These are phyloP conservation scores for Phthorimaea operculella DNA, from an alignment of 1,140 invertebrate genomes.

Conservation along the genomic window DNA sequence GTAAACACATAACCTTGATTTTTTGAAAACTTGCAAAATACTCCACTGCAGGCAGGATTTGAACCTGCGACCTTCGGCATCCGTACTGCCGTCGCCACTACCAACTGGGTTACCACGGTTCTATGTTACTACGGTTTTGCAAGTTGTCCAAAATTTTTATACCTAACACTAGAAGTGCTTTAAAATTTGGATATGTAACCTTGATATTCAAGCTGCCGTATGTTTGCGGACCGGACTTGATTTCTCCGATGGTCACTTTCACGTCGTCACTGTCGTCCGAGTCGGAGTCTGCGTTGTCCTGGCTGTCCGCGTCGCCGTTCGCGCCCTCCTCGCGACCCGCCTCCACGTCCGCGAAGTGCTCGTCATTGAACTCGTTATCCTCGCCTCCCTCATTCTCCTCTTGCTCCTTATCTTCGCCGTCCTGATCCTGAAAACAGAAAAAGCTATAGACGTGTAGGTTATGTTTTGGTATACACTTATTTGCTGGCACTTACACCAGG, in stretches of 20 bases:
- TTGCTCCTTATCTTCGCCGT: conserved; percentile 47
- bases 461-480: conserved; percentile 10
- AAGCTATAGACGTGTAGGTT: conserved; percentile 24
- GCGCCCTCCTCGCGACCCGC: conserved; percentile 69
- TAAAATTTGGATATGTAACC: too few species aligned
- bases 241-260: conserved; percentile 86
- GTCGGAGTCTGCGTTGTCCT: conserved; percentile 75
- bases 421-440: conserved; percentile 27
- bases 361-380: conserved; percentile 60
- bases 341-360: conserved; percentile 64
- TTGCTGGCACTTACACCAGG: conserved; percentile 19
- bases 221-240: conserved; percentile 76
- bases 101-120: too few species aligned
- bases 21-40: too few species aligned
- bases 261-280: conserved; percentile 87
- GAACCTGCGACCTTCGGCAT: too few species aligned
- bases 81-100: too few species aligned
- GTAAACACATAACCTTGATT: too few species aligned
- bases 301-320: conserved; percentile 68
- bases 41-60: too few species aligned
- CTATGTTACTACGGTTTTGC: too few species aligned
- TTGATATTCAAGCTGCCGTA: conserved; percentile 75
- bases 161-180: too few species aligned
- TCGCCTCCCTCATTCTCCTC: conserved; percentile 62
- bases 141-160: too few species aligned